Evolutionary conservation across 2,888 invertebrate species (phyloP).

Genomic region (Poecilus cupreus): DNA sequence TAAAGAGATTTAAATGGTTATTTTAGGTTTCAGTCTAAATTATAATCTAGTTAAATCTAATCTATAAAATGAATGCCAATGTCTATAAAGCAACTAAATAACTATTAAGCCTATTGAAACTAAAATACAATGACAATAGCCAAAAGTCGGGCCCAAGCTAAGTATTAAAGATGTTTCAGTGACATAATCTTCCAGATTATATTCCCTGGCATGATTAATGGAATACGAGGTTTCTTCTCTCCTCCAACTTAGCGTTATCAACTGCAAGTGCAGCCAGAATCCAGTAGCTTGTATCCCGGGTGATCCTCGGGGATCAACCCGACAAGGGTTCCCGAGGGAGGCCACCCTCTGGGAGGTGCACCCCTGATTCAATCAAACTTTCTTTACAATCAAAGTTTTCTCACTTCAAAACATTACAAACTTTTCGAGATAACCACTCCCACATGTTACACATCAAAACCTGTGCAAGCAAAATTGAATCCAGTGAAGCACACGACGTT

Average conservation of each 20-base stretch:
- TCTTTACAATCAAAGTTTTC: conserved; percentile 58
- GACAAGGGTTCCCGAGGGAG: conserved; percentile 35
- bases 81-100: not conserved
- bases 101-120: not conserved
- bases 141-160: no score
- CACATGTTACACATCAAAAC: conserved; percentile 45
- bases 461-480: conserved; percentile 28
- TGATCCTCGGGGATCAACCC: conserved; percentile 46
- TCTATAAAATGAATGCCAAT: not conserved
- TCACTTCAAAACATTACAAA: conserved; percentile 54
- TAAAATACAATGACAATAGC: not conserved
- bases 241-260: not conserved
- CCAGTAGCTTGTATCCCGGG: conserved; percentile 7
- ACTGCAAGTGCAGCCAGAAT: conserved; percentile 20
- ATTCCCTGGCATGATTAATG: conserved; percentile 30
- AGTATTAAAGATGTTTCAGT: not conserved
- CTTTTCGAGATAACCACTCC: conserved; percentile 38
- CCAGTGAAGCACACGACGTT: not conserved
- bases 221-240: not conserved
- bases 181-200: not conserved
- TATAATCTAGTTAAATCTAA: no score
- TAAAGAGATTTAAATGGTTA: no score
- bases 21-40: no score
- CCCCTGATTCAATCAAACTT: conserved; percentile 59
- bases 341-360: not conserved